Conservation (phyloP, 2,113 vertebrate species). For the Myanophis thanlyinensis region DNA sequence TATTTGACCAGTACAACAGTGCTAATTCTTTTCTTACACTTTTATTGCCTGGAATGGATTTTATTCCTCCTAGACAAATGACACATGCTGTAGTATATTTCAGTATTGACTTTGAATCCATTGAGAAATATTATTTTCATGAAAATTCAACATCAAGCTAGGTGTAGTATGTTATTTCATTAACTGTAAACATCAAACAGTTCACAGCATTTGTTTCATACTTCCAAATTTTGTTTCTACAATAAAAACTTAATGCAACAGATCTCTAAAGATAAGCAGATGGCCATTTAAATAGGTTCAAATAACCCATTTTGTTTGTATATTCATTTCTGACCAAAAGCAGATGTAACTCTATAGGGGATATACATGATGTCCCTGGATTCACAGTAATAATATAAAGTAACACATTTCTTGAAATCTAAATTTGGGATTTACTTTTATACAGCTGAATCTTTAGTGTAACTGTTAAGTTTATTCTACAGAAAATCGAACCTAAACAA, state of each 20-base stretch:
- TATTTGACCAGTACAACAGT: not conserved
- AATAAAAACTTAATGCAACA: not conserved
- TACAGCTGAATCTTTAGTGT: not conserved
- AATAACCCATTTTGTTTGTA: not conserved
- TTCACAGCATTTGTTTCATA: not conserved
- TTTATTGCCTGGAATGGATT: slow-evolving; percentile 63
- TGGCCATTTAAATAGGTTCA: not conserved
- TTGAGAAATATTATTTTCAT: slow-evolving; percentile 32
- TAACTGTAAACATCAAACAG: not conserved
- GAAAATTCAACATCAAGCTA: not conserved
- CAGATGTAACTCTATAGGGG: not conserved
- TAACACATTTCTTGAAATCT: not conserved
- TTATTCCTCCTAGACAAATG: slow-evolving; percentile 48
- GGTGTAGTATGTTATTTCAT: not conserved
- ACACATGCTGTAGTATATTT: slow-evolving; percentile 50
- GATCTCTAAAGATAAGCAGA: not conserved
- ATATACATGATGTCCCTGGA: not conserved
- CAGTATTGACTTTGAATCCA: slow-evolving; percentile 16
- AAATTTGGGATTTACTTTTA: not conserved
- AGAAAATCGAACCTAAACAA: not conserved
- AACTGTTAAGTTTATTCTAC: not conserved
- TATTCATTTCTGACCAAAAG: not conserved
- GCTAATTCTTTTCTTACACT: slow-evolving; percentile 54
- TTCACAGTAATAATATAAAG: not conserved
- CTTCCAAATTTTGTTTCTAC: not conserved